Percentiles rank a stretch among this genome's conserved stretches.
Conservation (phyloP, 2,797 vertebrate genomes). For the Fistularia commersonii region DNA sequence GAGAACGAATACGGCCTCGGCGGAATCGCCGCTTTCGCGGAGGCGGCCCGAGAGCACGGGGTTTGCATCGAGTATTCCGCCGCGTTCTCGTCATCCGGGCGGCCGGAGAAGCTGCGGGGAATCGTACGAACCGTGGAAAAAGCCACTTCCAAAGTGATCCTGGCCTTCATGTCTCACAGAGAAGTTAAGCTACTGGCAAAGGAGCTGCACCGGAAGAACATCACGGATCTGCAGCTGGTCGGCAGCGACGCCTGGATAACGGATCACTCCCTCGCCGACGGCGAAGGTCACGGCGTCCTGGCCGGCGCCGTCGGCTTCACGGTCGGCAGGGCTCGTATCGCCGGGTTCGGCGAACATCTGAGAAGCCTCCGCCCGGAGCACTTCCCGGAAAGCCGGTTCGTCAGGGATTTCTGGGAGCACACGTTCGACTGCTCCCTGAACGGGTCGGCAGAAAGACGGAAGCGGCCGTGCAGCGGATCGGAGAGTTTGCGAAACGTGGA, state of each 20-base stretch:
- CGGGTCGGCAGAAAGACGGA: conserved; percentile 9
- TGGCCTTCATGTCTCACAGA: conserved; percentile 74
- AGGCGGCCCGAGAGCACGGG: conserved; percentile 64
- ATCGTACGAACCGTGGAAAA: conserved; percentile 60
- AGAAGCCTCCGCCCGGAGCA: conserved; percentile 64
- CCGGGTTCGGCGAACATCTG: conserved; percentile 65
- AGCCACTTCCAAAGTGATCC: conserved; percentile 70
- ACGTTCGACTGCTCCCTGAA: conserved; percentile 67
- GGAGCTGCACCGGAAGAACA: conserved; percentile 64
- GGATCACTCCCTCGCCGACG: conserved; percentile 67
- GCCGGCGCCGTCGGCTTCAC: conserved; percentile 71
- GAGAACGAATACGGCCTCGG: conserved; percentile 71
- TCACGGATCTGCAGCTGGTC: conserved; percentile 74
- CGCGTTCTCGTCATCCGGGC: conserved; percentile 69
- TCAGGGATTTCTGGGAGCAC: conserved; percentile 75
- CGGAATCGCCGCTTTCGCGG: conserved; percentile 67
- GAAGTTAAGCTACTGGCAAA: conserved; percentile 70
- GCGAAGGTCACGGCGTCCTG: conserved; percentile 53
- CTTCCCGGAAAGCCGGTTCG: conserved; percentile 68
- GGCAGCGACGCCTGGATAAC: conserved; percentile 80
- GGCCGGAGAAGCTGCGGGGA: conserved; percentile 49
- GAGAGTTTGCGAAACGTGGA: conserved; percentile 72
- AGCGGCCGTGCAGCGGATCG: conserved; percentile 64
- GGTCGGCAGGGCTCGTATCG: conserved; percentile 64
- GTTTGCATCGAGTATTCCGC: conserved; percentile 75